Base-by-base conservation (phyloP, 2,888 invertebrate genomes). In the Aphidoletes aphidimyza region DNA sequence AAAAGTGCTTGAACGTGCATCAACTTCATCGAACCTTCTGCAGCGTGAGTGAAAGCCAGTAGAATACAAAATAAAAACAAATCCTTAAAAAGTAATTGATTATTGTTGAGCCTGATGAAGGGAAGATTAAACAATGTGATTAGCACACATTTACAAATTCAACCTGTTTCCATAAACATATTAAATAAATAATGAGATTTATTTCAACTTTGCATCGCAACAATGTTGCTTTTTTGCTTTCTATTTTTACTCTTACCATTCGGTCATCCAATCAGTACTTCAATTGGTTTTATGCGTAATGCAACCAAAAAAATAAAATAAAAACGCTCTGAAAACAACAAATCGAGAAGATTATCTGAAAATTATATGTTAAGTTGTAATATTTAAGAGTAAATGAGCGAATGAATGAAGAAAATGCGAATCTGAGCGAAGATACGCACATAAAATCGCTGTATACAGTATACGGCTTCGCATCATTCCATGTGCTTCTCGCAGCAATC, bases 301-400 rank as follows among this genome's bases (percentile, higher is more conserved):
- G 69, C 14, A 69, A 81, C 36, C n/a, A 81, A 36, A 34, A 17
- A 59, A 26, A 2, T 22, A 26, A 22, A 59, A 34, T 34, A 69
- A 69, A 34, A 34, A 34, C 2, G 34, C 2, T 11, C 17, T 34
- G 22, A 34, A 81, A 81, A 37, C 19, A 81, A 37, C 22, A n/a
- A 81, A 37, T 22, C n/a, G 81, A 37, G n/a, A 30, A 81, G 81
- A 81, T 81, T 37, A 37, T 37, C 81, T 37, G 81, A 81, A 81
- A 81, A 81, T 81, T 81, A 37, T 81, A 81, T 81, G 81, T 37
- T 81, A 37, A 81, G 37, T n/a, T 81, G 37, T 37, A 37, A 81
- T 37, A 37, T 37, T 37, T 37, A 81, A 37, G n/a, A 81, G 34
- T 54, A 30, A 14, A 69, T n/a, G 34, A 69, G 69, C 11, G n/a